Percentiles rank a stretch among this genome's conserved stretches.
phyloP scores from a whole-genome alignment of 2,888 invertebrate species.

The Andrena camellia region DNA sequence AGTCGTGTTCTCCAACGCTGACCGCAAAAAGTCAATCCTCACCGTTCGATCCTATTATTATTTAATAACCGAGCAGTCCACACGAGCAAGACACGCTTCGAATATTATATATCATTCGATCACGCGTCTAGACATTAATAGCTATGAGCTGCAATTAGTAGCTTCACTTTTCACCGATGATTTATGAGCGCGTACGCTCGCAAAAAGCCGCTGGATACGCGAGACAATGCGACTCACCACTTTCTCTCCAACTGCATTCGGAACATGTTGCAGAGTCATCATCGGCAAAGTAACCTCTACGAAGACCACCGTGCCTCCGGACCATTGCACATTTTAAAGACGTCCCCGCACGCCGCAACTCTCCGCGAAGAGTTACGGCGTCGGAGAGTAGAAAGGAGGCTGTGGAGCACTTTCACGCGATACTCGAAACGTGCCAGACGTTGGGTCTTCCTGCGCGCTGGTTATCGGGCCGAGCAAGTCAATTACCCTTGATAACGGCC shows the following conservation, averaged over 20 bases:
- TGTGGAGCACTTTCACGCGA: constrained; percentile 50
- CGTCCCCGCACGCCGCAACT: constrained; percentile 1
- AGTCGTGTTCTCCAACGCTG: background rate
- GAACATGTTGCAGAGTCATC: no score
- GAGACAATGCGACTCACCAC: constrained; percentile 15
- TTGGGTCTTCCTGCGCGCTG: constrained; percentile 3
- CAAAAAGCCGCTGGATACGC: background rate
- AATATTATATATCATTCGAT: constrained; percentile 7
- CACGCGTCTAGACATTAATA: background rate
- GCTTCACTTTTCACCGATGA: constrained; percentile 8
- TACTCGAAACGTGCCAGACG: constrained; percentile 21
- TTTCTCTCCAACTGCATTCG: constrained; percentile 31
- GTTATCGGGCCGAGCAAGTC: background rate
- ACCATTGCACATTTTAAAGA: background rate
- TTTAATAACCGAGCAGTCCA: background rate
- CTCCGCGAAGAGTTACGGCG: constrained; percentile 20
- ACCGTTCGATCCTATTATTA: background rate
- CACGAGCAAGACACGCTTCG: background rate
- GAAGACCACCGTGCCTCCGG: no score
- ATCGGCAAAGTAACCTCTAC: no score
- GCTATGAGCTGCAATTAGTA: constrained; percentile 12
- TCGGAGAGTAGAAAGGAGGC: constrained; percentile 44
- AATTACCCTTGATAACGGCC: constrained; percentile 9
- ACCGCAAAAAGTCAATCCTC: background rate
- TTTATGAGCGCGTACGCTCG: background rate